Percentiles rank a stretch among this genome's conserved stretches.
Conservation (phyloP, 2,113 vertebrate species). For the Daubentonia madagascariensis region DNA sequence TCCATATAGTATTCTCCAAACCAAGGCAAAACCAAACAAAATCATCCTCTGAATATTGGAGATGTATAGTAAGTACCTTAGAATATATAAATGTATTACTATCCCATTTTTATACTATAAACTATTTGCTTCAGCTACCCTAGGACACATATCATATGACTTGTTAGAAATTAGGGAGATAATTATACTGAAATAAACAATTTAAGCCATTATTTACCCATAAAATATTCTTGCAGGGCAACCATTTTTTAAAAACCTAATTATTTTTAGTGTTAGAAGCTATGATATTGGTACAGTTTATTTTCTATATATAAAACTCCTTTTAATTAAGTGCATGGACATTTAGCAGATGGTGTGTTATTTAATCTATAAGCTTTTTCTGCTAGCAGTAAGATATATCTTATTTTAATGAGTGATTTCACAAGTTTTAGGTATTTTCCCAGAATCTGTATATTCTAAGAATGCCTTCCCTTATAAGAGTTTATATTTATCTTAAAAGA, state of each 20-base stretch:
- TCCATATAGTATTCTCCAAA: neutral
- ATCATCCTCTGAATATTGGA: neutral
- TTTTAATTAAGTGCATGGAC: neutral
- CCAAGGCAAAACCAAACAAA: neutral
- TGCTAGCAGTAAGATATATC: neutral
- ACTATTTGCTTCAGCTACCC: neutral
- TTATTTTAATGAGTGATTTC: slow-evolving; percentile 24
- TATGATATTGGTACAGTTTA: neutral
- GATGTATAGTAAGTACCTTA: neutral
- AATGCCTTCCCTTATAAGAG: neutral
- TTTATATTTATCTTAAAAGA: neutral
- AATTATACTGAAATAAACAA: slow-evolving; percentile 29
- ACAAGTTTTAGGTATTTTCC: neutral
- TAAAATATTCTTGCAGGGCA: neutral
- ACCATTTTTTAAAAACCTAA: neutral
- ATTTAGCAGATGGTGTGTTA: neutral
- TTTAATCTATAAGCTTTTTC: neutral
- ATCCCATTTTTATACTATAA: neutral
- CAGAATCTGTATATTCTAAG: neutral
- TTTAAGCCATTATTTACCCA: slow-evolving; percentile 15
- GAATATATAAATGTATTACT: neutral
- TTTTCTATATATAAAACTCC: neutral
- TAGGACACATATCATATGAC: neutral
- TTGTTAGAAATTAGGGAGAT: slow-evolving; percentile 5
- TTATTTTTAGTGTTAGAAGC: slow-evolving; percentile 42